phyloP scores from a whole-genome alignment of 2,797 vertebrate species.

The Psittacula derbiana region DNA sequence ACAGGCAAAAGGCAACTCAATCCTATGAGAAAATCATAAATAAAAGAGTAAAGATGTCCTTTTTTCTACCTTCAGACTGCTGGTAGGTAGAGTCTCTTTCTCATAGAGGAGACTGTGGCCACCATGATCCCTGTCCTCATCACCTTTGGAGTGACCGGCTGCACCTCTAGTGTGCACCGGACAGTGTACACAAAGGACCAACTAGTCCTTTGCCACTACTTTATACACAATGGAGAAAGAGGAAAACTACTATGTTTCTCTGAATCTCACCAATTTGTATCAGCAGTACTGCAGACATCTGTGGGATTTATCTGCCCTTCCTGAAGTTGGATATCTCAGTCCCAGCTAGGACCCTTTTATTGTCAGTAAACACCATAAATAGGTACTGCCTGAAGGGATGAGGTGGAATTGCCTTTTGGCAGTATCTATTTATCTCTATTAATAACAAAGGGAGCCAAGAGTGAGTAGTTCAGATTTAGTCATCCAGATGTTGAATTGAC shows the following conservation, averaged over 20 bases:
- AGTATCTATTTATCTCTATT: background rate
- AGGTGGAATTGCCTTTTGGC: background rate
- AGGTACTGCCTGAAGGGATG: background rate
- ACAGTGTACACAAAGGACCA: too few species aligned
- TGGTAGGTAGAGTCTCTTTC: background rate
- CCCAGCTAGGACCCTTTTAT: background rate
- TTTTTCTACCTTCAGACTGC: background rate
- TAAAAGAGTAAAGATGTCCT: background rate
- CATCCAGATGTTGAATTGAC: background rate
- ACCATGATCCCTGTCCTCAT: background rate
- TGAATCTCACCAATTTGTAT: background rate
- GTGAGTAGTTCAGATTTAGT: background rate
- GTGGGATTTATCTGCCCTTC: background rate
- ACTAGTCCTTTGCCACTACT: background rate
- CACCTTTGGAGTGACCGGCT: background rate
- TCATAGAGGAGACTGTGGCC: background rate
- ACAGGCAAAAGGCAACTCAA: background rate
- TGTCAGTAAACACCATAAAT: background rate
- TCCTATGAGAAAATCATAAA: background rate
- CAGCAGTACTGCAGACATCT: background rate
- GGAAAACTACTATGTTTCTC: background rate
- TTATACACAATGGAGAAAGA: background rate
- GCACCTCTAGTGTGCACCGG: too few species aligned
- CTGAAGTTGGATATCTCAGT: background rate
- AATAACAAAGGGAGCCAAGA: background rate